phyloP scores from a whole-genome alignment of 2,888 invertebrate genomes.

The Polydrusus pterygomalis region DNA sequence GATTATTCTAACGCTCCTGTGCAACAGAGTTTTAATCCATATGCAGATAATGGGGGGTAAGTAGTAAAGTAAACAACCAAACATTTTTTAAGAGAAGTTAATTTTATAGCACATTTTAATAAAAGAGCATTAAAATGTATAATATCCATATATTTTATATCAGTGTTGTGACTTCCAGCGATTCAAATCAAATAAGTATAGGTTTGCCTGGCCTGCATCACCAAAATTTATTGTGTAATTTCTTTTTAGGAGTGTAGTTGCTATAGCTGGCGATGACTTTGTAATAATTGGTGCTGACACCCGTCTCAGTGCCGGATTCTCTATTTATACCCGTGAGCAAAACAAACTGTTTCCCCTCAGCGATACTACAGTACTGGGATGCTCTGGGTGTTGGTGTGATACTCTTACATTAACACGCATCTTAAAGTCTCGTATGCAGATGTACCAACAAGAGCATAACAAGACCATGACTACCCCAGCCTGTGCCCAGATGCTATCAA shows the following conservation, averaged over 20 bases:
- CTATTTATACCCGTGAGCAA: conserved; percentile 91
- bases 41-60: conserved; percentile 88
- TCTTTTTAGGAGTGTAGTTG: conserved; percentile 89
- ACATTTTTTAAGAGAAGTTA: not conserved
- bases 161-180: too few relatives aligned
- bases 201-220: too few relatives aligned
- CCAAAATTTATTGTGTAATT: not conserved
- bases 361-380: conserved; percentile 90
- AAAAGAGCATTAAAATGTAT: too few relatives aligned
- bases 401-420: conserved; percentile 91
- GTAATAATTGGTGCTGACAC: conserved; percentile 97
- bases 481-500: conserved; percentile 96
- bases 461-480: conserved; percentile 94
- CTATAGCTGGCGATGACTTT: conserved; percentile 96
- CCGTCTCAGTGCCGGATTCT: conserved; percentile 92
- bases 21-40: conserved; percentile 78
- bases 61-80: conserved; percentile 22
- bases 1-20: conserved; percentile 68
- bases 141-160: too few relatives aligned
- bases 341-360: conserved; percentile 91
- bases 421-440: conserved; percentile 90
- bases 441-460: conserved; percentile 96
- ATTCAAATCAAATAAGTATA: too few relatives aligned
- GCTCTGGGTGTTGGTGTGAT: conserved; percentile 98
- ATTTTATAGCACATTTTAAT: too few relatives aligned